Percentiles rank a stretch among this genome's conserved stretches.
phyloP scores from a whole-genome alignment of 2,797 vertebrate genomes.

The Diplodus sargus region DNA sequence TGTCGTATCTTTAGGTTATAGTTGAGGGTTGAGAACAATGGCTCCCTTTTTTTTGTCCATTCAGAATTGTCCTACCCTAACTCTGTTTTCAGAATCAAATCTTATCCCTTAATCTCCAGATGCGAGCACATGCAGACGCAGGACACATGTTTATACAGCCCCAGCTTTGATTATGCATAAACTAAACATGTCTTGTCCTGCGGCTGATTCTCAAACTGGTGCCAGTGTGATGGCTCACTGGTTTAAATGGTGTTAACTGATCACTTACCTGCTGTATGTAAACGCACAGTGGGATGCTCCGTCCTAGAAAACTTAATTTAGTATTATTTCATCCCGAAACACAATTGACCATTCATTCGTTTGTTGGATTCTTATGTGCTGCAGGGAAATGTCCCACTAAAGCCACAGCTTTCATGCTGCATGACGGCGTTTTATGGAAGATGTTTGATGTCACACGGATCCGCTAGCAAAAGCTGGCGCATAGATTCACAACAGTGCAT shows the following conservation, averaged over 20 bases:
- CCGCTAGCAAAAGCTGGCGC: not conserved
- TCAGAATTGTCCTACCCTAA: conserved; percentile 6
- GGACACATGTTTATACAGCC: conserved; percentile 35
- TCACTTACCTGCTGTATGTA: not conserved
- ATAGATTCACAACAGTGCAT: conserved; percentile 15
- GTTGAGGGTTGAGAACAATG: conserved; percentile 14
- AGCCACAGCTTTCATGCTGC: not conserved
- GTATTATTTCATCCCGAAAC: not conserved
- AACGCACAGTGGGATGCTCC: not conserved
- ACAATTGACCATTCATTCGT: not conserved
- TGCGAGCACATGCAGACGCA: conserved; percentile 31
- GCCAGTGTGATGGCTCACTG: conserved; percentile 4
- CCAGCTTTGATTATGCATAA: conserved; percentile 39
- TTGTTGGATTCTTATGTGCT: not conserved
- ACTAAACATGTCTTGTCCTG: conserved; percentile 45
- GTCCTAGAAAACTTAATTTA: not conserved
- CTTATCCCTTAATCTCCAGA: conserved; percentile 38
- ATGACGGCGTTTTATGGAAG: not conserved
- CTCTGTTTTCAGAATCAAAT: conserved; percentile 22
- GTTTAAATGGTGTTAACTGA: not conserved
- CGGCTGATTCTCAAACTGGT: conserved; percentile 15
- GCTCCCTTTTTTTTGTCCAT: conserved; percentile 19
- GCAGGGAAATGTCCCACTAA: not conserved
- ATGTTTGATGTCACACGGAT: not conserved
- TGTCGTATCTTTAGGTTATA: conserved; percentile 3